These are phyloP conservation scores for Helicorthomorpha holstii DNA, from an alignment of 1,140 invertebrate species.

Conservation along the genomic window DNA sequence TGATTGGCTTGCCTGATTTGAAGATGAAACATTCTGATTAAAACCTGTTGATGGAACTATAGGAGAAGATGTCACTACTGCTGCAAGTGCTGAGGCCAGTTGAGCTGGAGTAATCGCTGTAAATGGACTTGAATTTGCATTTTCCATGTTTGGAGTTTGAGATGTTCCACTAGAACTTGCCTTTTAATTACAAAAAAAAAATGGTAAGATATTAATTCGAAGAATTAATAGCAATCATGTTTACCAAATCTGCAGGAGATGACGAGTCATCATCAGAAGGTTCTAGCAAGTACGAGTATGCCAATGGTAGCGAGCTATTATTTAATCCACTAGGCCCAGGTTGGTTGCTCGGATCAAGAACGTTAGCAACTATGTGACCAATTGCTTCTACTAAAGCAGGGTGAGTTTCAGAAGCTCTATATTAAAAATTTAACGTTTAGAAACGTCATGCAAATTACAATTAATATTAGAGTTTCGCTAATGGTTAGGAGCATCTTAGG, in stretches of 20 bases:
- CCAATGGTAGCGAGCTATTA: slow-evolving; percentile 17
- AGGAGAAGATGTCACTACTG: background rate
- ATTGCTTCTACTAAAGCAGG: slow-evolving; percentile 18
- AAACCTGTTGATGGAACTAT: background rate
- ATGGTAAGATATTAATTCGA: background rate
- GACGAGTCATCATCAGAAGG: slow-evolving; percentile 24
- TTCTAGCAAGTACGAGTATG: slow-evolving; percentile 23
- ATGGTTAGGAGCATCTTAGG: background rate
- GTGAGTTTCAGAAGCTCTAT: slow-evolving; percentile 22
- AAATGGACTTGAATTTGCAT: background rate
- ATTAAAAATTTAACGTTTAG: slow-evolving; percentile 5
- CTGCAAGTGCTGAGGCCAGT: slow-evolving; percentile 12
- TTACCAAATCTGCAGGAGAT: background rate
- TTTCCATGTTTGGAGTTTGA: background rate
- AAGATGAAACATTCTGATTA: background rate
- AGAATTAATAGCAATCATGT: background rate
- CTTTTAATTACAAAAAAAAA: background rate
- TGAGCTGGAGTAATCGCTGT: slow-evolving; percentile 11
- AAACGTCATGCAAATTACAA: slow-evolving; percentile 2
- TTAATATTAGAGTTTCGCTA: background rate
- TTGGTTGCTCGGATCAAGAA: too few relatives aligned
- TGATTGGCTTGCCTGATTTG: background rate
- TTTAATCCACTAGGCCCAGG: background rate
- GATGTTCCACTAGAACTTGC: background rate
- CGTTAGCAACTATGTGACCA: slow-evolving; percentile 9